Conservation (phyloP, 2,888 invertebrate species). For the Dolomedes plantarius region DNA sequence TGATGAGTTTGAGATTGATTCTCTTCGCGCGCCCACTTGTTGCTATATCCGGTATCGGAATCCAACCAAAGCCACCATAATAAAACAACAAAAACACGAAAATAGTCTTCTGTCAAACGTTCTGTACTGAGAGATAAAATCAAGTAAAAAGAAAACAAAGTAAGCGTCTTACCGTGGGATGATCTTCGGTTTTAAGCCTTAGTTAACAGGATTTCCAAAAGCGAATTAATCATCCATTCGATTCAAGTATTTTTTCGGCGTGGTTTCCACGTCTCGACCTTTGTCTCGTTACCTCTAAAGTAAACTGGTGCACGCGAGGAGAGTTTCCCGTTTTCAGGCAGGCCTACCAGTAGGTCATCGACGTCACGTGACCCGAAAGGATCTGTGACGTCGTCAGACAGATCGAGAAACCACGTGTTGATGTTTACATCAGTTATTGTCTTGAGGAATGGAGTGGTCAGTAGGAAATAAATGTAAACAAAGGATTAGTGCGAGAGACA, state of each 20-base stretch:
- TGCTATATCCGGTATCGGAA: background rate
- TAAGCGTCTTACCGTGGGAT: background rate
- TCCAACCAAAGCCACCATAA: too few species aligned
- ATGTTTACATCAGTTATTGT: too few species aligned
- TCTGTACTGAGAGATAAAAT: too few species aligned
- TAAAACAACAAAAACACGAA: background rate
- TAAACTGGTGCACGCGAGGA: constrained; percentile 1
- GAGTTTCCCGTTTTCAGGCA: background rate
- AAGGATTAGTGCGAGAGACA: too few species aligned
- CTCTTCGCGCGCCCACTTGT: background rate
- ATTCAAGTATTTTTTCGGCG: background rate
- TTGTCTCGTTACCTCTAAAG: background rate
- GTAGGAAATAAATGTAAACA: too few species aligned
- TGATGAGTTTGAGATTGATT: too few species aligned
- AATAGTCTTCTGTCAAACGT: background rate
- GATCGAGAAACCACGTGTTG: background rate
- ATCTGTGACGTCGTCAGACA: background rate
- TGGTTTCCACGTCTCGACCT: background rate
- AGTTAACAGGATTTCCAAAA: background rate
- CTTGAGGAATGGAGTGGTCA: too few species aligned
- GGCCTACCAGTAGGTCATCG: background rate
- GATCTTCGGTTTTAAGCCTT: background rate
- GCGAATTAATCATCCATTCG: background rate
- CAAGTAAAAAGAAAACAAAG: background rate
- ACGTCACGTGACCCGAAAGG: background rate